Conservation (phyloP, 2,113 vertebrate genomes). For the Pangasianodon hypophthalmus region DNA sequence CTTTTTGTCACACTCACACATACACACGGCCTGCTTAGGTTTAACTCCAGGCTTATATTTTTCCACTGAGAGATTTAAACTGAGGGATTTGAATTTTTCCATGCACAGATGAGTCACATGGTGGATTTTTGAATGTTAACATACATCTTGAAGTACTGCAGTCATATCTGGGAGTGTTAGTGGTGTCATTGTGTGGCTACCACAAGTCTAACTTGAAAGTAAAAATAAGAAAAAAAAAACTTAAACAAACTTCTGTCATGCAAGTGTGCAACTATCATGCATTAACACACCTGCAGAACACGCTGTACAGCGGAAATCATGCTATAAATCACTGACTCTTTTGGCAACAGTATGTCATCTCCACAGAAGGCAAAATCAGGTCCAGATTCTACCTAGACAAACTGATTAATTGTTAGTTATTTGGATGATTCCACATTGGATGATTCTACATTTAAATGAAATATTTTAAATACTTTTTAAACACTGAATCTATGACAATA, state of each 20-base stretch:
- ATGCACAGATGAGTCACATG: slow-evolving; percentile 6
- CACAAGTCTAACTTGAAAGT: background rate
- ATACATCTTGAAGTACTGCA: slow-evolving; percentile 34
- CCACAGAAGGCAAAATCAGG: background rate
- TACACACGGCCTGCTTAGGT: slow-evolving; percentile 26
- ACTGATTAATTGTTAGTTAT: background rate
- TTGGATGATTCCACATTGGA: background rate
- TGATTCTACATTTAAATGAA: background rate
- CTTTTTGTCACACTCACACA: slow-evolving; percentile 11
- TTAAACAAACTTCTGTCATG: background rate
- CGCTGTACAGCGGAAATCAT: background rate
- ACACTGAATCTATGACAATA: background rate
- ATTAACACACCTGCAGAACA: background rate
- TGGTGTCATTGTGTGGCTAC: slow-evolving; percentile 16
- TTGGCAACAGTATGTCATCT: background rate
- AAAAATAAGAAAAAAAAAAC: background rate
- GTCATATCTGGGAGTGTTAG: slow-evolving; percentile 33
- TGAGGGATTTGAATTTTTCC: slow-evolving; percentile 40
- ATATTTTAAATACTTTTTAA: background rate
- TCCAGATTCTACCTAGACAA: background rate
- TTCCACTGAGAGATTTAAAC: slow-evolving; percentile 39
- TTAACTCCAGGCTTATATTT: slow-evolving; percentile 38
- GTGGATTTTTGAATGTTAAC: slow-evolving; percentile 43
- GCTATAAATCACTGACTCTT: background rate
- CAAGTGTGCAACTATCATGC: background rate